Conservation (phyloP, 1,140 invertebrate genomes). For the Hylaeus volcanicus region DNA sequence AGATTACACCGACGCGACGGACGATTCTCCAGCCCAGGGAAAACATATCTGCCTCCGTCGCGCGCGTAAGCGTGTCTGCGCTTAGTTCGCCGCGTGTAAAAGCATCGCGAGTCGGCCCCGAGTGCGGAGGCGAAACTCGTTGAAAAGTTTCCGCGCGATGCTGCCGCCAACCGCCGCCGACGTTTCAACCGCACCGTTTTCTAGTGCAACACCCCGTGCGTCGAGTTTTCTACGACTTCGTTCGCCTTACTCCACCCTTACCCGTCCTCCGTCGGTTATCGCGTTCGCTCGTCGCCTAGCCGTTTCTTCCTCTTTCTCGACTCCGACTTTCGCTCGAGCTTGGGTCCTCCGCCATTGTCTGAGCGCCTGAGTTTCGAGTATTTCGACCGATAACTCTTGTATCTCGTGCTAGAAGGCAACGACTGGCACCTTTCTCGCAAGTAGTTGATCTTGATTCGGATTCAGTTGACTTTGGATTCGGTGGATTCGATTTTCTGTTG, state of each 20-base stretch:
- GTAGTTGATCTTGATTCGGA: no score
- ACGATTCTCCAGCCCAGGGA: conserved; percentile 23
- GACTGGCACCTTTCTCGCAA: no score
- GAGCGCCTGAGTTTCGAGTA: no score
- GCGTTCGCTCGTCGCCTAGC: not conserved
- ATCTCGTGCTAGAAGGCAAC: no score
- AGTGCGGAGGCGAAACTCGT: conserved; percentile 37
- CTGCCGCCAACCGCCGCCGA: conserved; percentile 24
- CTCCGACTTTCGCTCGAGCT: no score
- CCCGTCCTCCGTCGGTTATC: not conserved
- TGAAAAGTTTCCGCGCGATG: conserved; percentile 46
- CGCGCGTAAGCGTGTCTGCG: conserved; percentile 14
- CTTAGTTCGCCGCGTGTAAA: not conserved
- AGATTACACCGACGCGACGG: conserved; percentile 43
- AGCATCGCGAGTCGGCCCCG: not conserved
- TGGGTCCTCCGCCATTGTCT: no score
- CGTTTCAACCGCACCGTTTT: conserved; percentile 53
- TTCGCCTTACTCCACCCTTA: not conserved
- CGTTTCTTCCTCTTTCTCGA: no score
- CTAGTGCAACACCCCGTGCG: conserved; percentile 49
- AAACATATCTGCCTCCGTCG: conserved; percentile 6
- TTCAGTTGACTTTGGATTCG: no score
- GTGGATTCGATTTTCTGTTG: no score
- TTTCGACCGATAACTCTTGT: no score
- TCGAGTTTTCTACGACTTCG: conserved; percentile 49